Evolutionary conservation across 2,113 vertebrate genomes (phyloP).

Genomic region (Rafetus swinhoei): DNA sequence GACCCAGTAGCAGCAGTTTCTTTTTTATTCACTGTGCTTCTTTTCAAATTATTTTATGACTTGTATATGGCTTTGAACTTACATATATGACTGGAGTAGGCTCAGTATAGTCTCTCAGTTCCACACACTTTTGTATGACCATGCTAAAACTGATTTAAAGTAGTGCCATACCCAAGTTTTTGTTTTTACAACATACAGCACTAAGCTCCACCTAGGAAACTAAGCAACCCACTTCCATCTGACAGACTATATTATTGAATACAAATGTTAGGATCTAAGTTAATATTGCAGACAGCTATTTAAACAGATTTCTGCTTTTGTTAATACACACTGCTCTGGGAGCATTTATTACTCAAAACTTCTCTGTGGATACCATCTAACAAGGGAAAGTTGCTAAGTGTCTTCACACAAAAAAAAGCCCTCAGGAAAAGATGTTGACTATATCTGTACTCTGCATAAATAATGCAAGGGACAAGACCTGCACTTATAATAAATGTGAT

Average conservation of each 20-base stretch:
- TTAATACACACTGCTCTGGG: not conserved
- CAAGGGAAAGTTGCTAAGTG: not conserved
- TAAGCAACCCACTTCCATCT: not conserved
- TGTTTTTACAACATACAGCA: not conserved
- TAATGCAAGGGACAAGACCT: not conserved
- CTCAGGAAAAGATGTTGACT: not conserved
- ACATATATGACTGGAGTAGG: rapidly evolving
- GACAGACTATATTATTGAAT: not conserved
- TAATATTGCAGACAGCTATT: not conserved
- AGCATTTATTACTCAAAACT: not conserved
- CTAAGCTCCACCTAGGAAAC: not conserved
- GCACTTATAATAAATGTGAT: not conserved
- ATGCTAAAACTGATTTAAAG: not conserved
- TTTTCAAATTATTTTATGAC: not conserved
- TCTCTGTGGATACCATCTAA: not conserved
- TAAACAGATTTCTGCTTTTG: not conserved
- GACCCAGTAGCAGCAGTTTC: no score
- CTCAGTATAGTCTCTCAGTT: no score
- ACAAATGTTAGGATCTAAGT: not conserved
- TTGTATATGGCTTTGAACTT: not conserved
- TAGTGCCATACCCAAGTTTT: not conserved
- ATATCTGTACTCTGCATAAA: no score
- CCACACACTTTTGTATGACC: not conserved
- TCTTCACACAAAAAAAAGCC: not conserved
- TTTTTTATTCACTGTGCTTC: not conserved